Evolutionary conservation across 2,113 vertebrate genomes (phyloP).

Genomic region (Nestor notabilis): DNA sequence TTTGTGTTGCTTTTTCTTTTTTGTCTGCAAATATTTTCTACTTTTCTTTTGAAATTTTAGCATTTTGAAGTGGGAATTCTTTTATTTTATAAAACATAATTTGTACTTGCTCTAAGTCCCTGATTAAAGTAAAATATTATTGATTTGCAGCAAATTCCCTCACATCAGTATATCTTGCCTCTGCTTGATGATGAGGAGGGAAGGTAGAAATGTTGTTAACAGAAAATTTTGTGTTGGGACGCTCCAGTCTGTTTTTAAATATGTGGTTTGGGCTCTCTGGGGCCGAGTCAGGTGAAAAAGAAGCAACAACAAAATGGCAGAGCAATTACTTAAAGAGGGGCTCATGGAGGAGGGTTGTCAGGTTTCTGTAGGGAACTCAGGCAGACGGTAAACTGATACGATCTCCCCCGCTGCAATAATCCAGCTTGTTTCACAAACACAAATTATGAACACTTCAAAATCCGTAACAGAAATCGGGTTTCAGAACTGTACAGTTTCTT

Average conservation of each 20-base stretch:
- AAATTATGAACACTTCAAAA: conserved; percentile 20
- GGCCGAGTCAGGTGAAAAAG: conserved; percentile 48
- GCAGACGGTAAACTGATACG: background rate
- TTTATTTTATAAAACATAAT: conserved; percentile 36
- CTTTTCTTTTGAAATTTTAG: background rate
- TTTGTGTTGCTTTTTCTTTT: background rate
- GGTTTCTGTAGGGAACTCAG: background rate
- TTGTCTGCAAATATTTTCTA: conserved; percentile 6
- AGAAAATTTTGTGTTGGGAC: background rate
- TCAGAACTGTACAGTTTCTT: background rate
- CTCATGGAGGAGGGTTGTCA: background rate
- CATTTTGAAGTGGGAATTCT: conserved; percentile 14
- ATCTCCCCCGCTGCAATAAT: conserved; percentile 17
- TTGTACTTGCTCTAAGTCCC: conserved; percentile 13
- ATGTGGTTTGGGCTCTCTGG: background rate
- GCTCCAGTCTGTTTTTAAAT: background rate
- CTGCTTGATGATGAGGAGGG: background rate
- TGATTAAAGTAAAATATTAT: background rate
- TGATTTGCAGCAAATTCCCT: background rate
- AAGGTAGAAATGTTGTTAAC: background rate
- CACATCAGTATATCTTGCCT: background rate
- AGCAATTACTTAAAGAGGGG: conserved; percentile 5
- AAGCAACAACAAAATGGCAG: conserved; percentile 45
- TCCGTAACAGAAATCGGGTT: background rate
- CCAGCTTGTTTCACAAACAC: conserved; percentile 42